Evolutionary conservation across 2,113 vertebrate species (phyloP), one percentile per base, ranked within the genome.

Genomic region (Rhea pennata): DNA sequence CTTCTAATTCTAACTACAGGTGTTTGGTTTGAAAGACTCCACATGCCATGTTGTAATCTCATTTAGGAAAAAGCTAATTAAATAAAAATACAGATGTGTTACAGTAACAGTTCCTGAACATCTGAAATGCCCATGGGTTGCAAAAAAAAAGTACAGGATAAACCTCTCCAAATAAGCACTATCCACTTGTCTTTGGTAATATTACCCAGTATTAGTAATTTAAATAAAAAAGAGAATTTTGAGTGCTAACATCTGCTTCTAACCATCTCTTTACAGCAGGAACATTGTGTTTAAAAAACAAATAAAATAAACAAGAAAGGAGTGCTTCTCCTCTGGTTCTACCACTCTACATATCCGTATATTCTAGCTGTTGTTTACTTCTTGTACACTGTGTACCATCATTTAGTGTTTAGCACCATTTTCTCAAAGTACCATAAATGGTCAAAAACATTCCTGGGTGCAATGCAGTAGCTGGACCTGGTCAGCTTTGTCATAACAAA

Each of bases 21-120:
- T 98, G 98, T 96, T 88, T 86, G 51, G 82, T 95, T 96, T 96
- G 94, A 97, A 96, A 83, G 82, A 76, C 92, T 93, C 95, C 97
- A 91, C 72, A 54, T 97, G 93, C 84, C 76, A 85, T 72, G 72
- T 83, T 97, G 97, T 95, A 97, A 97, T 96, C 92, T 95, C 96
- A 96, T 97, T 98, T 97, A 97, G 93, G 95, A 97, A 97, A 97
- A 76, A 82, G 62, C 92, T 97, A 98, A 98, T 97, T 98, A 98
- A 97, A 98, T 98, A 96, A 97, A 97, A 98, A 95, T 97, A 96
- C 98, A 97, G 97, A 97, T 96, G 97, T 97, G 94, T 93, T 95
- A 66, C 92, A 91, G 88, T 96, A 96, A 97, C 95, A 97, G 95
- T 96, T 96, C 93, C 91, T 94, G 97, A 97, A 95, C 96, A 94